A percentile compares a stretch with the other conserved stretches of the same genome.
phyloP scores from a whole-genome alignment of 2,113 vertebrate genomes.

The Colistium nudipinnis region DNA sequence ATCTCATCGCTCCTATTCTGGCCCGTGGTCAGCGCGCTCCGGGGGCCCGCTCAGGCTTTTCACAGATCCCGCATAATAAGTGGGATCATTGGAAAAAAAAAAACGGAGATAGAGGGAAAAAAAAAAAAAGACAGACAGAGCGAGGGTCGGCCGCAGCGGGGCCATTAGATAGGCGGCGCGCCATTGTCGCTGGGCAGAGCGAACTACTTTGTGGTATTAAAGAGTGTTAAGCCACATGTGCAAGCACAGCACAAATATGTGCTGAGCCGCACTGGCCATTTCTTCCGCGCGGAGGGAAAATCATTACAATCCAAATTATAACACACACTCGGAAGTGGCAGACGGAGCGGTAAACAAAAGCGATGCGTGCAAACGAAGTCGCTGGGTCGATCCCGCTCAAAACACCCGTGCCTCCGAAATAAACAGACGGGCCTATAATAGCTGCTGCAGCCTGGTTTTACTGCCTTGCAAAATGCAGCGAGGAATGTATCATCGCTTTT shows the following conservation, averaged over 20 bases:
- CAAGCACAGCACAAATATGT: slow-evolving; percentile 63
- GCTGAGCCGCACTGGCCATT: slow-evolving; percentile 48
- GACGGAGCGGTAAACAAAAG: slow-evolving; percentile 15
- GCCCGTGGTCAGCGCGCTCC: slow-evolving; percentile 1
- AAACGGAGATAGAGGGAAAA: slow-evolving; percentile 1
- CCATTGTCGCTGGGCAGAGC: slow-evolving; percentile 55
- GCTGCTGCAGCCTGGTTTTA: slow-evolving; percentile 3
- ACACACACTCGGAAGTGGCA: slow-evolving; percentile 1
- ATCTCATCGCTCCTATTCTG: slow-evolving; percentile 62
- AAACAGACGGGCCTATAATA: no score
- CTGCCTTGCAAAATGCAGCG: neutral
- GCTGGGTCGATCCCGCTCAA: neutral
- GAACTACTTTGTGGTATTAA: slow-evolving; percentile 44
- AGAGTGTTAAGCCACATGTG: slow-evolving; percentile 55
- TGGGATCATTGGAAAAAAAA: slow-evolving; percentile 24
- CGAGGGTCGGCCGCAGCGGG: slow-evolving; percentile 17
- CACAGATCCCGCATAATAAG: slow-evolving; percentile 17
- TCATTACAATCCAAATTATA: slow-evolving; percentile 36
- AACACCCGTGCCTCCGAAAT: neutral
- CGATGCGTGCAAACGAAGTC: neutral
- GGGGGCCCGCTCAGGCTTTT: slow-evolving; percentile 17
- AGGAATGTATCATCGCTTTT: neutral
- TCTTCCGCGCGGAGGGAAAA: slow-evolving; percentile 35
- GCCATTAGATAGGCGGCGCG: slow-evolving; percentile 57
- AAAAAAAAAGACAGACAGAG: slow-evolving; percentile 36